Percentiles rank a stretch among this genome's conserved stretches.
Conservation (phyloP, 64 coral and sea anemone genomes). For the Trachythela sp. region DNA sequence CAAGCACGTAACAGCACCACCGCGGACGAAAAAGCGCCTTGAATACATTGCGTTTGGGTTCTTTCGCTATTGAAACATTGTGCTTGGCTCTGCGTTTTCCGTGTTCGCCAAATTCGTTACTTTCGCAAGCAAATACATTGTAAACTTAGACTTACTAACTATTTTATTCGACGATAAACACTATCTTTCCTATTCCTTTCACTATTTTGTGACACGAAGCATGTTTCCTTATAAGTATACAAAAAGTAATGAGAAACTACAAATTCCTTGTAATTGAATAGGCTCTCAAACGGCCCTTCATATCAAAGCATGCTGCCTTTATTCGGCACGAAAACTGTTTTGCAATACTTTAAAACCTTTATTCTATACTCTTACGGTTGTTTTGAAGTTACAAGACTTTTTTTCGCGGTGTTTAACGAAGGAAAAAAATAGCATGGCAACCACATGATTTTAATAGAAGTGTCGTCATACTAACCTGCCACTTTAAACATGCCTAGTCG, state of each 20-base stretch:
- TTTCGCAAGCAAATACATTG: not conserved
- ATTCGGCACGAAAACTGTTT: not conserved
- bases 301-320: not conserved
- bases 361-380: not conserved
- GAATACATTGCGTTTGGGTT: not conserved
- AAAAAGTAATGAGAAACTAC: not conserved
- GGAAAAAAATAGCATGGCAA: constrained; percentile 1
- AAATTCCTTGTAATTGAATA: not conserved
- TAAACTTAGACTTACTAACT: not conserved
- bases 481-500: not conserved
- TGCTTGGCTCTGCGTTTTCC: not conserved
- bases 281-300: not conserved
- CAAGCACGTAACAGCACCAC: not conserved
- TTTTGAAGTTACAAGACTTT: not conserved
- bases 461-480: not conserved
- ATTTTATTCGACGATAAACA: not conserved
- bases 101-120: not conserved
- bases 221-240: not conserved
- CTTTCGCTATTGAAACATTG: not conserved
- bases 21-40: not conserved
- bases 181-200: not conserved
- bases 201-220: not conserved
- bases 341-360: not conserved
- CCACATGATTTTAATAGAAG: not conserved
- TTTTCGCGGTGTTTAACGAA: not conserved